These are phyloP conservation scores for Candidula unifasciata DNA, from an alignment of 2,888 invertebrate species.

Conservation along the genomic window DNA sequence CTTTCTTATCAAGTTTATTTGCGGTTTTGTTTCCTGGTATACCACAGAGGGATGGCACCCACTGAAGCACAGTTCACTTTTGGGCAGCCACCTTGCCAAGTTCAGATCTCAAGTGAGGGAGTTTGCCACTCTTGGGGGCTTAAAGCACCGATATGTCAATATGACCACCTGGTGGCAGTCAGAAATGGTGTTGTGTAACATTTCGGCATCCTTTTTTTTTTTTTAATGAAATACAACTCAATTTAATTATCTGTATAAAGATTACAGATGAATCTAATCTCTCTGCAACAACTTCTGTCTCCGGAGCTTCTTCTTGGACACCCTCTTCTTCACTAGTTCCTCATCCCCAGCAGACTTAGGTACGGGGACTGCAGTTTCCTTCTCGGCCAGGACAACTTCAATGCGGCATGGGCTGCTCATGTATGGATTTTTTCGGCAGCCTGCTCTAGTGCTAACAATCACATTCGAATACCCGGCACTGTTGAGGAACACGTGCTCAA, in stretches of 20 bases:
- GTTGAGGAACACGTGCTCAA: too few species aligned
- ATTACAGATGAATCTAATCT: constrained; percentile 59
- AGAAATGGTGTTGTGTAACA: not conserved
- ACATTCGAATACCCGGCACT: too few species aligned
- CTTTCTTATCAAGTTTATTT: too few species aligned
- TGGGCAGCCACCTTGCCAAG: too few species aligned
- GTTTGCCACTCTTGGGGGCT: too few species aligned
- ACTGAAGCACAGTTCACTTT: too few species aligned
- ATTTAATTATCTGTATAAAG: not conserved
- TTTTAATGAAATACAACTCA: not conserved
- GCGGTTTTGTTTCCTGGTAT: too few species aligned
- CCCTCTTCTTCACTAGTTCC: constrained; percentile 93
- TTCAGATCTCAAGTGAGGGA: too few species aligned
- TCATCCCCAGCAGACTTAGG: constrained; percentile 81
- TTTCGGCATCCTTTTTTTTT: not conserved
- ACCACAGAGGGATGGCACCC: too few species aligned
- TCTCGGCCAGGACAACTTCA: constrained; percentile 96
- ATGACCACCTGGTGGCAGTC: too few species aligned
- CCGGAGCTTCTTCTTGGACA: constrained; percentile 97
- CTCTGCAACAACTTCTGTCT: constrained; percentile 91
- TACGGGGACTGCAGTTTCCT: constrained; percentile 91
- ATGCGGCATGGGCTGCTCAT: constrained; percentile 99
- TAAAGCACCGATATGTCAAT: not conserved
- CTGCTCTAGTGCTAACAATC: too few species aligned
- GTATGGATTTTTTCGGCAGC: too few species aligned